Base-by-base conservation (phyloP, 2,888 invertebrate species). In the Eudemis profundana region DNA sequence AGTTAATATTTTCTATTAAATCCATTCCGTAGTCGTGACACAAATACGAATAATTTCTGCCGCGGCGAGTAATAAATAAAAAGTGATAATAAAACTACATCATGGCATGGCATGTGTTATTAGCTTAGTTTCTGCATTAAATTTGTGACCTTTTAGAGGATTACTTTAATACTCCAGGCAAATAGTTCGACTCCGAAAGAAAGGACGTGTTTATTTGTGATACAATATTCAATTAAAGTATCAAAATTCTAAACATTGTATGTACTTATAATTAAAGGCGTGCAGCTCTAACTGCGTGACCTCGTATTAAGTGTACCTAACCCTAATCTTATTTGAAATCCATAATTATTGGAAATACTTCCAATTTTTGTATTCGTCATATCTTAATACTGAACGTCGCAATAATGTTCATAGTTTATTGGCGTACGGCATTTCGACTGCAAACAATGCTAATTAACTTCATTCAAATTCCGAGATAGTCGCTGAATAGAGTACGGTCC, bases 401-500 rank as follows among this genome's bases (percentile, higher is more conserved):
- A 33, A 33, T 33, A 33, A 33, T 2, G 33, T 33, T 33, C 7
- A 8, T 33, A 33, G 10, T 10, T 33, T 33, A 8, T 33, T 12
- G 8, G 8, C 10, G 10, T 33, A 33, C 7, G 7, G 33, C 33
- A 33, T 10, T 8, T 33, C 10, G 33, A 10, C 33, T 2, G 33
- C 33, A 33, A 12, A 8, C 8, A 33, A 33, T 33, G 33, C 33
- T 33, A 33, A 1, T 27, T 27, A 27, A 5, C 27, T 27, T 27
- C 27, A 27, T 27, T 7, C 27, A 27, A 33, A 33, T 33, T 33
- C 33, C 12, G 12, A 40, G 15, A 54, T 12, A 40, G 0, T 21
- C 14, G n/a, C 27, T 29, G 17, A n/a, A 8, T 56, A 36, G 42
- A 29, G 27, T 42, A 54, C 54, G 15, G 42, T 42, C 5, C n/a